phyloP scores from a whole-genome alignment of 2,113 vertebrate species.

The Phalacrocorax carbo region DNA sequence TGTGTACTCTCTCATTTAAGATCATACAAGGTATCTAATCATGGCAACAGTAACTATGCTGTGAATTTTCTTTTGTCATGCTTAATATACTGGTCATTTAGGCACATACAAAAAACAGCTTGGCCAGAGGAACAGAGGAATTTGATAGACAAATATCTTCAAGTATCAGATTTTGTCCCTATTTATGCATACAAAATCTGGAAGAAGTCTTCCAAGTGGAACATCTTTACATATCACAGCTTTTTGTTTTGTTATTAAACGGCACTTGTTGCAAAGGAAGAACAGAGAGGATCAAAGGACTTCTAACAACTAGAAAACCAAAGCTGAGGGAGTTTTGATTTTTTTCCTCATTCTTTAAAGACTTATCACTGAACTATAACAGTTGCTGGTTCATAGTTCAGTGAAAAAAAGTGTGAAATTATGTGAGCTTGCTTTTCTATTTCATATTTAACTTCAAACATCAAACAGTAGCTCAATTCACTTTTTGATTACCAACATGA shows the following conservation, averaged over 20 bases:
- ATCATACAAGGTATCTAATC: slow-evolving; percentile 35
- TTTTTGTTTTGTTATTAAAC: slow-evolving; percentile 39
- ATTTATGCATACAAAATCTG: neutral
- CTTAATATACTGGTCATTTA: slow-evolving; percentile 44
- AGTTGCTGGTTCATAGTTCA: neutral
- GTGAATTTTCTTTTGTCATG: slow-evolving; percentile 53
- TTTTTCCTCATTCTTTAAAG: neutral
- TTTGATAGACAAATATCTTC: neutral
- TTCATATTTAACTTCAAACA: neutral
- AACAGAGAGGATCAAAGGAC: slow-evolving; percentile 42
- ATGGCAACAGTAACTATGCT: slow-evolving; percentile 60
- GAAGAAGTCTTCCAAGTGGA: neutral
- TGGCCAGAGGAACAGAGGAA: neutral
- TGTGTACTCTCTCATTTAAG: slow-evolving; percentile 37
- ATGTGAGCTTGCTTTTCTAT: neutral
- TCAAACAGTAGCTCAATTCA: neutral
- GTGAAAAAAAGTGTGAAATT: neutral
- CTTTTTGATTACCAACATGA: neutral
- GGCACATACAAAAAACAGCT: slow-evolving; percentile 15
- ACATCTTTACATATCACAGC: neutral
- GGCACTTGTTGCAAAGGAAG: slow-evolving; percentile 26
- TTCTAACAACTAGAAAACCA: neutral
- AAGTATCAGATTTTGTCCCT: neutral
- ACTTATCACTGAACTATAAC: neutral
- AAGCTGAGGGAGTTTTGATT: slow-evolving; percentile 42